A percentile compares a stretch with the other conserved stretches of the same genome.
Conservation (phyloP, 1,140 invertebrate species). For the Steinernema khuongi region DNA sequence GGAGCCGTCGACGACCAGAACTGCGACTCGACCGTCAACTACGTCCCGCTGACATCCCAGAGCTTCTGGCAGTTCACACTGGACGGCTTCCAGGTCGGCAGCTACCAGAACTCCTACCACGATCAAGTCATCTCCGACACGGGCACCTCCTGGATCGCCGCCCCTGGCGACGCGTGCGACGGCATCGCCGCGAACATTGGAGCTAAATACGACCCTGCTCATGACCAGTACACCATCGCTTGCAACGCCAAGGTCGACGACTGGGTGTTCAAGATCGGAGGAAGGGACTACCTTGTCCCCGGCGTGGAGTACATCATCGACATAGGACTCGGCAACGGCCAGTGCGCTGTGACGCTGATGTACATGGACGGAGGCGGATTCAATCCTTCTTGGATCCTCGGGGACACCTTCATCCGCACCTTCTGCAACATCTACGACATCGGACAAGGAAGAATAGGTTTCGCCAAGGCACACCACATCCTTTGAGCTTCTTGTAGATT, state of each 20-base stretch:
- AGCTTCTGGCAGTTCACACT: slow-evolving; percentile 39
- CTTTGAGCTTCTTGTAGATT: too few species aligned
- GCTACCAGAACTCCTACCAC: slow-evolving; percentile 26
- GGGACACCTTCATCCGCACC: too few species aligned
- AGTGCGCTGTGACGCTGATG: too few species aligned
- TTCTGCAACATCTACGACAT: too few species aligned
- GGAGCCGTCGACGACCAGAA: slow-evolving; percentile 33
- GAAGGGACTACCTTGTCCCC: too few species aligned
- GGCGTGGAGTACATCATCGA: too few species aligned
- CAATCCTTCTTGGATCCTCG: too few species aligned
- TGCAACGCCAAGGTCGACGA: slow-evolving; percentile 35
- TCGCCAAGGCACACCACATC: too few species aligned
- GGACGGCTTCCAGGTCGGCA: slow-evolving; percentile 22
- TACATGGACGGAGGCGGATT: too few species aligned
- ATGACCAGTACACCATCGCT: slow-evolving; percentile 25
- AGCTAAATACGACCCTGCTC: slow-evolving; percentile 20
- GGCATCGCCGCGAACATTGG: slow-evolving; percentile 27
- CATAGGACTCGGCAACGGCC: too few species aligned
- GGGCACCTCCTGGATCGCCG: slow-evolving; percentile 44
- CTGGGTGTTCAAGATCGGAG: slow-evolving; percentile 37
- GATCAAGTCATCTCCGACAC: slow-evolving; percentile 47
- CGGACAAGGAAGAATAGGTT: too few species aligned
- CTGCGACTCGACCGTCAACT: slow-evolving; percentile 29
- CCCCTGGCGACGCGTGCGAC: slow-evolving; percentile 30
- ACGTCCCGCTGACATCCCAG: slow-evolving; percentile 32